Evolutionary conservation across 2,888 invertebrate species (phyloP).

Genomic region (Tipula confusa): DNA sequence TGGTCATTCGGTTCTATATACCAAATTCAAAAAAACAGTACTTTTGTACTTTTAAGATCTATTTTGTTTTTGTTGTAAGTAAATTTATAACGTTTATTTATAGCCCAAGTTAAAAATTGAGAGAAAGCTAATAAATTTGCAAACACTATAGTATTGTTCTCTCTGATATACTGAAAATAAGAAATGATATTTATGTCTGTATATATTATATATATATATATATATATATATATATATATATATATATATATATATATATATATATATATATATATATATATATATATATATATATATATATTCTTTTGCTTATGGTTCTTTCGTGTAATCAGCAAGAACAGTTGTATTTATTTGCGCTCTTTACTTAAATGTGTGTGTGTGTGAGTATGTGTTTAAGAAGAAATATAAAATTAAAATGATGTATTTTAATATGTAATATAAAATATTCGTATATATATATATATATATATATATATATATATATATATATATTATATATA

Average conservation of each 20-base stretch:
- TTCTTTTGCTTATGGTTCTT: constrained; percentile 5
- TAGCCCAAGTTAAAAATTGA: constrained; percentile 12
- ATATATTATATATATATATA: too few relatives aligned
- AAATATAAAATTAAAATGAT: neutral
- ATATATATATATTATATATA: too few relatives aligned
- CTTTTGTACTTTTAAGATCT: neutral
- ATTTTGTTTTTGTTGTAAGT: neutral
- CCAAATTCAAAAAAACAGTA: neutral
- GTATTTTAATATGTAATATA: neutral
- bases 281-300: neutral
- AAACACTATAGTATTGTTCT: constrained; percentile 4
- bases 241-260: neutral
- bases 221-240: neutral
- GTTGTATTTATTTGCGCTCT: neutral
- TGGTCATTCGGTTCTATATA: neutral
- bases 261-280: neutral
- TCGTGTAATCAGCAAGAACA: constrained; percentile 5
- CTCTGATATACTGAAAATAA: neutral
- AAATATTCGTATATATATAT: too few relatives aligned
- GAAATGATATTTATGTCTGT: too few relatives aligned
- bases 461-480: too few relatives aligned
- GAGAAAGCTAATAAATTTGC: constrained; percentile 25
- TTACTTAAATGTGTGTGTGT: neutral
- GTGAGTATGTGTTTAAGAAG: neutral
- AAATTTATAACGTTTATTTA: constrained; percentile 21